Base-by-base conservation (phyloP, 1,140 invertebrate species). In the Scylla paramamosain region DNA sequence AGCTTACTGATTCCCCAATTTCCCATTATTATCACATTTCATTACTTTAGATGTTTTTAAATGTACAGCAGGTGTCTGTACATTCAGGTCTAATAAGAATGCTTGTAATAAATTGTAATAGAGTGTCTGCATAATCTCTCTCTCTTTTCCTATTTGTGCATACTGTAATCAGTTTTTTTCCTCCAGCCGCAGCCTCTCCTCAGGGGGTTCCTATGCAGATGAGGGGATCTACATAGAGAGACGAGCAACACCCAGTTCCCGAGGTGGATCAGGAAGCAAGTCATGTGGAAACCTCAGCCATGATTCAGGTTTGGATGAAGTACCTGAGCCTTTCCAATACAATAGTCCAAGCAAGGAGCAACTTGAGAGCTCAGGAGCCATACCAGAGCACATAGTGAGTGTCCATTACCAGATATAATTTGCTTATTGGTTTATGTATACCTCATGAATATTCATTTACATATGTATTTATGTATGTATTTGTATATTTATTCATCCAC, bases 331-430 rank as follows among this genome's bases (percentile, higher is more conserved):
- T 67, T 96, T 96, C 92, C 93, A 39, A n/a, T 96, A 96, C 88
- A 67, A 93, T 52, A 95, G 91, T 32, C 95, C 95, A 29, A 96
- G 94, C 29, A 95, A 95, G 82, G 94, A 95, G 59, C 77, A 96
- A 29, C 95, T 96, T 20, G 88, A 96, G 82, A 94, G 94, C 46
- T 96, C 95, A 29, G 95, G 95, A 29, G 94, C 94, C 59, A 96
- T 96, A 84, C 95, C 95, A 67, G 93, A 94, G 32, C 95, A 96
- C 52, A 96, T 96, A 48, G 95, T 96, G 46, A 96, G 95, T 96
- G 2, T 8, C 2, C 52, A 59, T 12, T 59, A 59, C 16, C 0
- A 4, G 2, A 14, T 59, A 14, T 59, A 59, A 59, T 39, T 39
- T 6, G 6, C 39, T 6, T 39, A 39, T 39, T 39, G 39, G 39